Percentiles rank a stretch among this genome's conserved stretches.
Evolutionary conservation across 2,888 invertebrate species (phyloP).

Genomic region (Crioceris asparagi): DNA sequence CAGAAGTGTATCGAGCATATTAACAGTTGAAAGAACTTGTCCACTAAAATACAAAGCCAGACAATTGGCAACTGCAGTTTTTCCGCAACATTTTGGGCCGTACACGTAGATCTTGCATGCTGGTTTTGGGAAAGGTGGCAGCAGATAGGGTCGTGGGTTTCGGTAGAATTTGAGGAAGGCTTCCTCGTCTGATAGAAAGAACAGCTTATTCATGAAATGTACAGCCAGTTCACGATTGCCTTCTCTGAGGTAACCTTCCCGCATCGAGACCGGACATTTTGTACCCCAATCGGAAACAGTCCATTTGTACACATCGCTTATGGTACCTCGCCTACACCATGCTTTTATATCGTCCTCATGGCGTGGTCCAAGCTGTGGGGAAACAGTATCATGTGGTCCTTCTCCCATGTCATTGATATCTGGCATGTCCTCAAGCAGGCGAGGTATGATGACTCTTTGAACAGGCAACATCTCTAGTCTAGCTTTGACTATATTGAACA

Average conservation of each 20-base stretch:
- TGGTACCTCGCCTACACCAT: slow-evolving; percentile 25
- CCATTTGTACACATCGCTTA: slow-evolving; percentile 36
- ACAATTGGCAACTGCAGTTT: slow-evolving; percentile 45
- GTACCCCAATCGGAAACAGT: slow-evolving; percentile 46
- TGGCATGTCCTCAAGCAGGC: too few relatives aligned
- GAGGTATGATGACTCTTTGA: too few relatives aligned
- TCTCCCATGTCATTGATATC: slow-evolving; percentile 23
- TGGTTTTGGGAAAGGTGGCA: slow-evolving; percentile 46
- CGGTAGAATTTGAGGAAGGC: slow-evolving; percentile 44
- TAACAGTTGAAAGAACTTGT: slow-evolving; percentile 37
- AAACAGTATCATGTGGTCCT: slow-evolving; percentile 12
- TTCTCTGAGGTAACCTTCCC: slow-evolving; percentile 40
- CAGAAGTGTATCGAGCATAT: slow-evolving; percentile 24
- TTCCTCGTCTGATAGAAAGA: slow-evolving; percentile 44
- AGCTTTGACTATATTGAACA: slow-evolving; percentile 42
- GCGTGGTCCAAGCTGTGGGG: slow-evolving; percentile 12
- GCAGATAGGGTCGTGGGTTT: slow-evolving; percentile 52
- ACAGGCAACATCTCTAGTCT: slow-evolving; percentile 36
- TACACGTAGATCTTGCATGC: slow-evolving; percentile 48
- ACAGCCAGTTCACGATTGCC: slow-evolving; percentile 48
- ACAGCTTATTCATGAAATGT: slow-evolving; percentile 51
- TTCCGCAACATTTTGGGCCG: slow-evolving; percentile 51
- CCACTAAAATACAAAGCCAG: slow-evolving; percentile 45
- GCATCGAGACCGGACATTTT: slow-evolving; percentile 52
- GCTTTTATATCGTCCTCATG: slow-evolving; percentile 31